Evolutionary conservation across 2,888 invertebrate species (phyloP), one percentile per base, ranked within the genome.

Genomic region (Willowsia nigromaculata): DNA sequence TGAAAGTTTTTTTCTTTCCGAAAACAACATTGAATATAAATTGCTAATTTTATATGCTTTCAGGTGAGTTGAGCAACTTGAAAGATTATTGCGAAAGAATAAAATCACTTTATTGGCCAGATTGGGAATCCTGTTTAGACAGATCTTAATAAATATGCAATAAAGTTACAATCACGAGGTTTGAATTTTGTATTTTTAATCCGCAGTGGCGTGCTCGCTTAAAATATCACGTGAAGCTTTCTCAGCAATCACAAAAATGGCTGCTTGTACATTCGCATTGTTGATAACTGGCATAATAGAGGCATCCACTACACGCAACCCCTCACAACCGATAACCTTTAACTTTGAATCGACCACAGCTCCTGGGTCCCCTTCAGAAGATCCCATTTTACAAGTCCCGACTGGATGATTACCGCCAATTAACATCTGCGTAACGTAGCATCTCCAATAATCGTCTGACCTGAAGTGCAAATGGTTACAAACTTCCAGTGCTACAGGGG

Each of bases 311-410:
- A 86, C 80, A 15, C 86, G 6, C 27, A 86, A n/a, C 13, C 68
- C 53, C 15, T 80, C 27, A 25, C 68, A 18, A 18, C 81, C 81
- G n/a, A 80, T 50, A n/a, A 87, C 81, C 43, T 59, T 81, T 15
- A 88, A 27, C 18, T 83, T 74, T 25, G 88, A 84, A 50, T 88
- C 84, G 0, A 88, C 88, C 6, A 88, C 88, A 22, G 62, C 43
- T 7, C 76, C 62, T 13, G 27, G 18, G 62, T 85, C 85, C n/a
- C 11, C 56, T 4, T n/a, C 27, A 0, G 27, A 43, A 0, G 27
- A 37, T 1, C 56, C 62, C 88, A 88, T 88, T 30, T 37, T 65
- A 27, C 88, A 88, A 0, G 84, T 84, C 9, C 84, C 83, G 13
- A 59, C 78, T 2, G 84, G 84, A 78, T 88, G 88, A 65, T 84